Conservation (phyloP, 64 coral and sea anemone genomes). For the Hydrozoanthus tunicans region DNA sequence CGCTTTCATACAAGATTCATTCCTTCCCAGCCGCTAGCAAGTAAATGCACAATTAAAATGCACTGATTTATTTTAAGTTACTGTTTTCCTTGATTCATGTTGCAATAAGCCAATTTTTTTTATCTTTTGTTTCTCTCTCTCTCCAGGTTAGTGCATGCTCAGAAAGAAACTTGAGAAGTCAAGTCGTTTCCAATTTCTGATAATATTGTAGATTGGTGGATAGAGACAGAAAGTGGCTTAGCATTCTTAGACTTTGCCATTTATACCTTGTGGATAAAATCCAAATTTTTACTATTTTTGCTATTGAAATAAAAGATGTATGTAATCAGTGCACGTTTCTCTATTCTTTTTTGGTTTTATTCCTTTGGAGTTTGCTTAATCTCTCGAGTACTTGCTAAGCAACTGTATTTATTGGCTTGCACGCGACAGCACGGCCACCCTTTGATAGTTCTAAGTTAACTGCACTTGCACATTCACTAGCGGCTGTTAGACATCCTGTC, state of each 20-base stretch:
- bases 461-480: conserved; percentile 25
- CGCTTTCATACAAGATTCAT: not conserved
- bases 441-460: not conserved
- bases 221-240: conserved; percentile 17
- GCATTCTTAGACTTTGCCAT: conserved; percentile 31
- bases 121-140: conserved; percentile 33
- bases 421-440: not conserved
- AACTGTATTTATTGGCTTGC: not conserved
- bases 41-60: not conserved
- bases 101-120: conserved; percentile 17
- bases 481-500: not conserved
- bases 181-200: conserved; percentile 53
- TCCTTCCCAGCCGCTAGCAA: not conserved
- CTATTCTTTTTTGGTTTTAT: not conserved
- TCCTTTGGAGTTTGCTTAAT: not conserved
- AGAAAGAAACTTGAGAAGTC: conserved; percentile 62
- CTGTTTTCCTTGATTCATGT: not conserved
- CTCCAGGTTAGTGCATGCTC: conserved; percentile 62
- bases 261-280: conserved; percentile 54
- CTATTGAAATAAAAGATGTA: conserved; percentile 57
- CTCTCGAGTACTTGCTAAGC: not conserved
- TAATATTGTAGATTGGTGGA: conserved; percentile 47
- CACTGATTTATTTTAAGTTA: conserved; percentile 9
- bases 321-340: conserved; percentile 44
- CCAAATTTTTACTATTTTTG: conserved; percentile 27